Evolutionary conservation across 2,888 invertebrate species (phyloP).

Genomic region (Chloroclysta siterata): DNA sequence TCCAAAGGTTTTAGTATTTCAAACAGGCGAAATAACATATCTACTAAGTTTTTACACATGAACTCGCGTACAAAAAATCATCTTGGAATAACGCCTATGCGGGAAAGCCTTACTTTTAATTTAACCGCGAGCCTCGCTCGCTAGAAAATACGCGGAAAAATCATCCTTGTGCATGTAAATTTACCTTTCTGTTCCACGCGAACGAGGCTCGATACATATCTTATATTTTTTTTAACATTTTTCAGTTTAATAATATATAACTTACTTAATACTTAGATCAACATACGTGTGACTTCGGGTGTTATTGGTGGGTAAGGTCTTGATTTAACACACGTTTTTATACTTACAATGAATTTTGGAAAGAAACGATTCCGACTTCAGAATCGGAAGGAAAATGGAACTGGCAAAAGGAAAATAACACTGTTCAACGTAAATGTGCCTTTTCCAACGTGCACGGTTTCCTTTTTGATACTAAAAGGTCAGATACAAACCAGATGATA

Average conservation of each 20-base stretch:
- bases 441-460: constrained; percentile 41
- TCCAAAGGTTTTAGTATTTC: constrained; percentile 36
- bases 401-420: constrained; percentile 57
- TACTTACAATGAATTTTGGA: constrained; percentile 41
- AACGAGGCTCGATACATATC: constrained; percentile 70
- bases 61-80: constrained; percentile 58
- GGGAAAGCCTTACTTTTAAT: constrained; percentile 76
- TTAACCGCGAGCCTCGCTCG: constrained; percentile 67
- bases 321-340: constrained; percentile 61
- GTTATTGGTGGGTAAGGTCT: constrained; percentile 82
- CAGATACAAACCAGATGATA: constrained; percentile 1
- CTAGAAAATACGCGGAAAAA: constrained; percentile 64
- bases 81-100: constrained; percentile 63
- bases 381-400: constrained; percentile 53
- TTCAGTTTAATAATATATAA: constrained; percentile 72
- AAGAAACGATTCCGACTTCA: constrained; percentile 30
- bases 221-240: constrained; percentile 65
- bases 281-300: constrained; percentile 81
- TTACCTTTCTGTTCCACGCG: constrained; percentile 64
- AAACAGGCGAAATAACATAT: constrained; percentile 34
- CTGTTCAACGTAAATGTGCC: constrained; percentile 41
- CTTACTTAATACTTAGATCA: constrained; percentile 83
- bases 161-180: constrained; percentile 53
- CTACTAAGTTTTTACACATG: constrained; percentile 33
- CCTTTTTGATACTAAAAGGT: constrained; percentile 1